Evolutionary conservation across 2,888 invertebrate genomes (phyloP).

Genomic region (Luperina testacea): DNA sequence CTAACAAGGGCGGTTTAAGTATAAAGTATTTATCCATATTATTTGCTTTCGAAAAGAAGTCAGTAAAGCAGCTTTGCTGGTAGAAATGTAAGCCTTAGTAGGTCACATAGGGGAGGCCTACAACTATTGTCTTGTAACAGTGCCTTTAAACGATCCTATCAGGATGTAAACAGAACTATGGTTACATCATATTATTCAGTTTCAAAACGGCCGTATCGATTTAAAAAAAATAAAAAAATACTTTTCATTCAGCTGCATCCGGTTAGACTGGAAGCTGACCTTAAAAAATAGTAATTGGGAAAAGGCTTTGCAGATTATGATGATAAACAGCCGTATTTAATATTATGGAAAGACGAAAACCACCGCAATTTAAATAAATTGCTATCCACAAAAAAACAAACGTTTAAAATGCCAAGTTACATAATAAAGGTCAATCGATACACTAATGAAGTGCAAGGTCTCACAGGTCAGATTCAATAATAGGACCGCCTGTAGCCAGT

Average conservation of each 20-base stretch:
- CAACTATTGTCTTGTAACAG: not conserved
- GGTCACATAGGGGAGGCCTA: not conserved
- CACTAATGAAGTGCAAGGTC: conserved; percentile 23
- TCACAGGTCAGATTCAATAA: conserved; percentile 32
- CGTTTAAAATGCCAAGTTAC: conserved; percentile 33
- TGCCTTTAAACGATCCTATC: not conserved
- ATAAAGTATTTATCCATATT: not conserved
- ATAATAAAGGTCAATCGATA: conserved; percentile 35
- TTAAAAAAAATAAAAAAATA: too few species aligned
- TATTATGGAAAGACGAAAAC: not conserved
- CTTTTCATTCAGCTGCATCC: too few species aligned
- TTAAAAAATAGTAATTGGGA: too few species aligned
- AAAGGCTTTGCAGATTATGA: too few species aligned
- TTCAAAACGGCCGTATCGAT: not conserved
- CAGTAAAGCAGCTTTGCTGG: not conserved
- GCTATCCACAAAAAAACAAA: not conserved
- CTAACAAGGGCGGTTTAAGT: not conserved
- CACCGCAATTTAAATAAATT: conserved; percentile 1
- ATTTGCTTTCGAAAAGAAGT: not conserved
- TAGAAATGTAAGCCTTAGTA: too few species aligned
- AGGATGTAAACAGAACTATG: not conserved
- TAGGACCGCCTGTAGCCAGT: not conserved
- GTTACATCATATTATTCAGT: not conserved
- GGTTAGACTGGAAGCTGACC: too few species aligned
- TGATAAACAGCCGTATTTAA: not conserved